Evolutionary conservation across 2,113 vertebrate species (phyloP).

Genomic region (Istiophorus platypterus): DNA sequence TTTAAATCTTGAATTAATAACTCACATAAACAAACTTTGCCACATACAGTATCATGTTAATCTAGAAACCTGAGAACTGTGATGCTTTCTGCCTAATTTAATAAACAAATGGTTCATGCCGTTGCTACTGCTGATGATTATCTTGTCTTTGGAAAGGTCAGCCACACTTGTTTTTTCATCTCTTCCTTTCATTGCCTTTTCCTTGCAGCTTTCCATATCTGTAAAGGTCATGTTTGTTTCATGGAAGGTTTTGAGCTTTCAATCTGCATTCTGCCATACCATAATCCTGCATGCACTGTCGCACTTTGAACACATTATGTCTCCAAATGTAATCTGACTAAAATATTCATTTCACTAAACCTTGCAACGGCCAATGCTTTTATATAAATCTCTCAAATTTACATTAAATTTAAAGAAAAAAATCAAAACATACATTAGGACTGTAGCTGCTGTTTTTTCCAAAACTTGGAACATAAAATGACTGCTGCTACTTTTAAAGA

Average conservation of each 20-base stretch:
- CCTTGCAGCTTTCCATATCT: constrained; percentile 13
- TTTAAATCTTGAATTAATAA: not conserved
- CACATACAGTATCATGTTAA: not conserved
- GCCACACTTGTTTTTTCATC: constrained; percentile 10
- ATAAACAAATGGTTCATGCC: constrained; percentile 16
- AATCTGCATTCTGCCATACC: constrained; percentile 11
- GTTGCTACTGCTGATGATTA: constrained; percentile 28
- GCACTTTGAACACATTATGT: constrained; percentile 58
- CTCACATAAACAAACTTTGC: not conserved
- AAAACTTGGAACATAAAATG: not conserved
- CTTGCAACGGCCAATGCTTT: constrained; percentile 58
- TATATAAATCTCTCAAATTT: constrained; percentile 63
- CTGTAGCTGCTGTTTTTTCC: not conserved
- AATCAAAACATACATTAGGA: constrained; percentile 36
- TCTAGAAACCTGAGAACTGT: constrained; percentile 10
- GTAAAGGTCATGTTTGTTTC: constrained; percentile 60
- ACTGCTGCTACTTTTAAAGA: constrained; percentile 23
- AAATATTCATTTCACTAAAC: constrained; percentile 46
- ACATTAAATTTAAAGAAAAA: constrained; percentile 57
- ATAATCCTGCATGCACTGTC: constrained; percentile 43
- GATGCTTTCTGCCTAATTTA: not conserved
- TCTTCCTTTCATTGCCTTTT: constrained; percentile 13
- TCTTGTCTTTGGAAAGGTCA: constrained; percentile 39
- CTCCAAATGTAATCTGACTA: constrained; percentile 53
- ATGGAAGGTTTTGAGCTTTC: constrained; percentile 40